Base-by-base conservation (phyloP, 2,888 invertebrate genomes). In the Temnothorax unifasciatus region DNA sequence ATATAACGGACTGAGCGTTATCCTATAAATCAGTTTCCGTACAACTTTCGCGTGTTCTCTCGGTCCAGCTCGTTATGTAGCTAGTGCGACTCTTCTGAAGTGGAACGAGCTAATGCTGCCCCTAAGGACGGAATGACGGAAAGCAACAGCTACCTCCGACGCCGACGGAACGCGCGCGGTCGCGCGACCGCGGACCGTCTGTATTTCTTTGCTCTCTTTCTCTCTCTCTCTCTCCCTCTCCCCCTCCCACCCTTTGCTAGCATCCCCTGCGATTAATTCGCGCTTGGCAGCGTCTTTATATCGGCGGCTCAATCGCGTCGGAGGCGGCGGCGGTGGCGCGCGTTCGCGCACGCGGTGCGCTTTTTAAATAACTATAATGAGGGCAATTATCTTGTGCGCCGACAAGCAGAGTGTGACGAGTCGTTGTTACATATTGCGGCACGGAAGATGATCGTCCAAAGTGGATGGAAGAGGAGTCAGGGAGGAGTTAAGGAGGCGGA, bases 321-420 rank as follows among this genome's bases (percentile, higher is more conserved):
- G 83, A 82, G 88, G 73, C 82, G 86, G 86, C 85, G 74, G 83
- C 77, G 52, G 66, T 79, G 75, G 84, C 69, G 83, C 86, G 87
- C 87, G 82, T 47, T 63, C 44, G 64, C 52, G 75, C 68, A 66
- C 66, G 81, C 84, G 83, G 86, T 74, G 89, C 85, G 90, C 90
- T 93, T 94, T 93, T 93, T 92, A 93, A 93, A 94, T 93, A 94
- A 94, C 93, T 92, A 93, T 94, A 94, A 94, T 93, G 94, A 94
- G 93, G 89, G 93, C 93, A 94, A 94, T 94, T 94, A 93, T 94
- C 94, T 93, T 94, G 94, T 92, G 94, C 94, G 93, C 92, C 89
- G 92, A 86, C 92, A 93, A 94, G 93, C 94, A 94, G 94, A 94
- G 94, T 94, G 93, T 93, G 93, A 93, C 93, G 92, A 93, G 92